Percentiles rank a stretch among this genome's conserved stretches.
Conservation (phyloP, 2,113 vertebrate species). For the Platycercus adscitus region DNA sequence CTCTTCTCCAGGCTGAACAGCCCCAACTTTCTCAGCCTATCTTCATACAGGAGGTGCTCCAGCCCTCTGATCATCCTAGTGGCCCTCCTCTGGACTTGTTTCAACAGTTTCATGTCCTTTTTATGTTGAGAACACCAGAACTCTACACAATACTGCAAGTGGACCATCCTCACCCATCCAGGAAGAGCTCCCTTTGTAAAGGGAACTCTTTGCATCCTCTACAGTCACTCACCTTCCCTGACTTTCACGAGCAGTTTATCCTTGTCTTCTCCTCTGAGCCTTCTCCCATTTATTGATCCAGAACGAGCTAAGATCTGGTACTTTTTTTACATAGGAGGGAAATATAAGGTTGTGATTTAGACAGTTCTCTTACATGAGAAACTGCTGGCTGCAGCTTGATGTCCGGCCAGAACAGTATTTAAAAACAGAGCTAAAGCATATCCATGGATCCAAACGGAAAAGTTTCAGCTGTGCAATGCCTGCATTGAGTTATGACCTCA, state of each 20-base stretch:
- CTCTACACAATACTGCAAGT: too few species aligned
- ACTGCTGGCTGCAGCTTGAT: not conserved
- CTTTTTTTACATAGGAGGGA: not conserved
- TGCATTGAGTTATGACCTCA: not conserved
- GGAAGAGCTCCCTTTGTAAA: not conserved
- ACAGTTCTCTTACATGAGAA: not conserved
- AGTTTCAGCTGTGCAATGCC: not conserved
- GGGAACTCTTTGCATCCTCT: not conserved
- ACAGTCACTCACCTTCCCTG: fast-evolving
- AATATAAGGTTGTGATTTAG: not conserved
- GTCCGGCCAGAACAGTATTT: not conserved
- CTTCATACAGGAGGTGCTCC: too few species aligned
- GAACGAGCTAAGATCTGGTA: not conserved
- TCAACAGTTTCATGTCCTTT: too few species aligned
- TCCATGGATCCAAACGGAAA: not conserved
- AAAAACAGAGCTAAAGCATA: not conserved
- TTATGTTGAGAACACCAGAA: too few species aligned
- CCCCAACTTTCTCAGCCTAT: too few species aligned
- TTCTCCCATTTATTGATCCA: not conserved
- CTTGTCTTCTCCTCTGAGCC: not conserved
- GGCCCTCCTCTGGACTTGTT: too few species aligned
- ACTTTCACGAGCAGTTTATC: not conserved
- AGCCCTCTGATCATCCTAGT: too few species aligned
- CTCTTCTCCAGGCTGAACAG: too few species aligned
- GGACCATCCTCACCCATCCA: not conserved